phyloP scores from a whole-genome alignment of 2,797 vertebrate species.

The Poeciliopsis gracilis region DNA sequence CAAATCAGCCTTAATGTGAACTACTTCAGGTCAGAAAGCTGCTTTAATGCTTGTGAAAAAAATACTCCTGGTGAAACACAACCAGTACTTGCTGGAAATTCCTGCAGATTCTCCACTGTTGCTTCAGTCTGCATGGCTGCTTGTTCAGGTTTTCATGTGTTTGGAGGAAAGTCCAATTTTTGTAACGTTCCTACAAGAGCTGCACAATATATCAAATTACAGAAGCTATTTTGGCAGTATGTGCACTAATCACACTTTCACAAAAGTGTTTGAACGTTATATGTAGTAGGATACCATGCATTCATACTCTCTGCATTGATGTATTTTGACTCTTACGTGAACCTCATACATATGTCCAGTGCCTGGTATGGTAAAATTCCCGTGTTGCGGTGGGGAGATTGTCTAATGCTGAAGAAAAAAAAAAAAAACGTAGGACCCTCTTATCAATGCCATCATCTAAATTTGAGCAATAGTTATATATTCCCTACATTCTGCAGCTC shows the following conservation, averaged over 20 bases:
- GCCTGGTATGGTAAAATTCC: background rate
- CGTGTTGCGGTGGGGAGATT: background rate
- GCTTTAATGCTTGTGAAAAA: background rate
- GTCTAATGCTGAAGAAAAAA: background rate
- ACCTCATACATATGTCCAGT: background rate
- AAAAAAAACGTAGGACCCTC: background rate
- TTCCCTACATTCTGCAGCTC: background rate
- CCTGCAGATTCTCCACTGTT: no score
- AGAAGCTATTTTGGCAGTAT: background rate
- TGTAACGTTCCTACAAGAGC: background rate
- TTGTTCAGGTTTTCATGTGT: background rate
- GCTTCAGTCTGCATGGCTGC: no score
- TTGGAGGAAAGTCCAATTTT: background rate
- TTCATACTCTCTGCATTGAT: background rate
- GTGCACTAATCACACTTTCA: background rate
- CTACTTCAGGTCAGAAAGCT: background rate
- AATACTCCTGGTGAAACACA: background rate
- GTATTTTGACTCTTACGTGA: background rate
- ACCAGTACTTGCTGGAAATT: background rate
- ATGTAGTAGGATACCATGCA: background rate
- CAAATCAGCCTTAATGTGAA: background rate
- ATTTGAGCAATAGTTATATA: background rate
- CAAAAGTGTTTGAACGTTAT: background rate
- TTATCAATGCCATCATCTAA: background rate
- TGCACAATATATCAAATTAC: background rate